Conservation (phyloP, 1,140 invertebrate genomes). For the Coelopa frigida region DNA sequence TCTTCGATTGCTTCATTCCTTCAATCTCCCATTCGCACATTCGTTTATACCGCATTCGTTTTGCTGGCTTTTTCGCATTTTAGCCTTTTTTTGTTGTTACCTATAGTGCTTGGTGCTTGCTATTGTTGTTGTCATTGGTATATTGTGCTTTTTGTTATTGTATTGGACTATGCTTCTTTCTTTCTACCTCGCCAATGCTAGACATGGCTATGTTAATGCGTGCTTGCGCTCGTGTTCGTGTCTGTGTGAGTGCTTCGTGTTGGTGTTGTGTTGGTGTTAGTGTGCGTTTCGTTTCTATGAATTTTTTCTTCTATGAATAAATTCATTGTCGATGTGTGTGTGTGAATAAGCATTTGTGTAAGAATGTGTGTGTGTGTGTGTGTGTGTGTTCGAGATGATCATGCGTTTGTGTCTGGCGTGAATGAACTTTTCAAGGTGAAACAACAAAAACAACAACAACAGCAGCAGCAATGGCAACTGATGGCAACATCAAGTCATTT, state of each 20-base stretch:
- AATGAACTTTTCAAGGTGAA: conserved; percentile 45
- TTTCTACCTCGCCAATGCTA: no score
- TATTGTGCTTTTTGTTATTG: conserved; percentile 7
- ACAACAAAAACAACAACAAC: conserved; percentile 31
- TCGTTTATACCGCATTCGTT: conserved; percentile 14
- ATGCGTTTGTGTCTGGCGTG: conserved; percentile 23
- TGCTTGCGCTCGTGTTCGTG: no score
- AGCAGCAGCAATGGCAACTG: conserved; percentile 9
- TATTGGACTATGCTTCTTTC: neutral
- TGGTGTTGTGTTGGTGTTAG: no score
- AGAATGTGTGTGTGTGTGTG: no score
- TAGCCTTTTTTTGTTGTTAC: conserved; percentile 5
- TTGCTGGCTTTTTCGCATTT: neutral
- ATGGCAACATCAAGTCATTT: neutral
- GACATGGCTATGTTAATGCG: no score
- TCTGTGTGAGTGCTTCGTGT: no score
- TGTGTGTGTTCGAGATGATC: conserved; percentile 18
- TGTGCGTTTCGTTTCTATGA: no score
- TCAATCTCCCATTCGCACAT: conserved; percentile 7
- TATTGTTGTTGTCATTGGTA: conserved; percentile 6
- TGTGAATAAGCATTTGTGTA: no score
- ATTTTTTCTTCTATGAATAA: no score
- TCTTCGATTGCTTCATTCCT: neutral
- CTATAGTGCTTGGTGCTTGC: no score
- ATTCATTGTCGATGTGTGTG: no score